Evolutionary conservation across 1,140 invertebrate genomes (phyloP).

Genomic region (Conus ventricosus): DNA sequence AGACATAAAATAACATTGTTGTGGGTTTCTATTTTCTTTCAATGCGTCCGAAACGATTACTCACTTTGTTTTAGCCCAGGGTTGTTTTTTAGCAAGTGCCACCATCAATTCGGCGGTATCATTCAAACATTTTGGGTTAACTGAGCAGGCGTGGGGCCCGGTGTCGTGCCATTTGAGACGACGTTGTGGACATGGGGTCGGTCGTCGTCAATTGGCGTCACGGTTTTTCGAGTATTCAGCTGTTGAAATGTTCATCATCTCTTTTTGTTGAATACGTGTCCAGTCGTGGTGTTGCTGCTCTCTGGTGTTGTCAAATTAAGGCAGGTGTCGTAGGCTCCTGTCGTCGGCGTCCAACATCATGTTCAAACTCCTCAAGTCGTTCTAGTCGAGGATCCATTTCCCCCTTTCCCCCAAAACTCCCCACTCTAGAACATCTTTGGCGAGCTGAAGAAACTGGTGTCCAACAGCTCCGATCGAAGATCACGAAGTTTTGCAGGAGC

Average conservation of each 20-base stretch:
- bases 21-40: too few relatives aligned
- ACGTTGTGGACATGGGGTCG: neutral
- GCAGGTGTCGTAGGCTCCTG: neutral
- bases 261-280: neutral
- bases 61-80: conserved; percentile 14
- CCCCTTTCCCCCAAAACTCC: neutral
- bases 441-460: neutral
- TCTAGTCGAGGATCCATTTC: neutral
- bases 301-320: too few relatives aligned
- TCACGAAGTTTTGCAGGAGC: neutral
- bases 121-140: neutral
- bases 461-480: neutral
- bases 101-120: neutral
- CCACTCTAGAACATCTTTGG: too few relatives aligned
- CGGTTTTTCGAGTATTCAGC: neutral
- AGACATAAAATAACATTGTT: neutral
- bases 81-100: neutral
- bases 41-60: neutral
- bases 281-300: neutral
- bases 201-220: neutral
- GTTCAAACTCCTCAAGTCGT: neutral
- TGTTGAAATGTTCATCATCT: neutral
- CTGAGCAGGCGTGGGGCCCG: neutral
- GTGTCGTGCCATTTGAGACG: neutral
- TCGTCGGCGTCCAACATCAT: neutral